Evolutionary conservation across 2,888 invertebrate genomes (phyloP).

Genomic region (Macrophya alboannulata): DNA sequence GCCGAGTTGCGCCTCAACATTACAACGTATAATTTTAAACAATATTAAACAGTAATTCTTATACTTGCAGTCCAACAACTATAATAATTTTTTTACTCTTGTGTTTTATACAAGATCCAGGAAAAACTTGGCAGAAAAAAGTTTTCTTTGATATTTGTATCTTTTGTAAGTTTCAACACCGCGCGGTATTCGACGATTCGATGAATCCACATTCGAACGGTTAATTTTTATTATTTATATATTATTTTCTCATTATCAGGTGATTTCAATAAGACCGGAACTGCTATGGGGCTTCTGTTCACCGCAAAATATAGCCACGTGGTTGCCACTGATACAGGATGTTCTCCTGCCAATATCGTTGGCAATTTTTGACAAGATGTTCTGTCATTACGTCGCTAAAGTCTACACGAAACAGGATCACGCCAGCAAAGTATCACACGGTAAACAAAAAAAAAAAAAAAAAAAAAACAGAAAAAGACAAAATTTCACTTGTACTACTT

Average conservation of each 20-base stretch:
- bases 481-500: background rate
- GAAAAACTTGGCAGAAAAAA: background rate
- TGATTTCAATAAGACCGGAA: slow-evolving; percentile 81
- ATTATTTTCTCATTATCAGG: slow-evolving; percentile 72
- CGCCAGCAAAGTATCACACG: slow-evolving; percentile 73
- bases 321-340: slow-evolving; percentile 83
- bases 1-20: no score
- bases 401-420: slow-evolving; percentile 80
- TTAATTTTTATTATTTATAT: background rate
- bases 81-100: background rate
- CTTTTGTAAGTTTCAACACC: background rate
- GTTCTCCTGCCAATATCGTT: slow-evolving; percentile 83
- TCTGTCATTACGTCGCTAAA: slow-evolving; percentile 82
- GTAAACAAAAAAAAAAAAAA: slow-evolving; percentile 59
- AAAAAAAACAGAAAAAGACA: background rate
- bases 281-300: slow-evolving; percentile 81
- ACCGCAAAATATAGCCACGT: slow-evolving; percentile 81
- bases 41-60: background rate
- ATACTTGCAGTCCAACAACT: background rate
- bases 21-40: slow-evolving; percentile 21
- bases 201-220: background rate
- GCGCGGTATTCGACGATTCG: background rate
- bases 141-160: background rate
- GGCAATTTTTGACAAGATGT: slow-evolving; percentile 83
- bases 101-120: no score